phyloP scores from a whole-genome alignment of 1,140 invertebrate genomes.

The Monochamus saltuarius region DNA sequence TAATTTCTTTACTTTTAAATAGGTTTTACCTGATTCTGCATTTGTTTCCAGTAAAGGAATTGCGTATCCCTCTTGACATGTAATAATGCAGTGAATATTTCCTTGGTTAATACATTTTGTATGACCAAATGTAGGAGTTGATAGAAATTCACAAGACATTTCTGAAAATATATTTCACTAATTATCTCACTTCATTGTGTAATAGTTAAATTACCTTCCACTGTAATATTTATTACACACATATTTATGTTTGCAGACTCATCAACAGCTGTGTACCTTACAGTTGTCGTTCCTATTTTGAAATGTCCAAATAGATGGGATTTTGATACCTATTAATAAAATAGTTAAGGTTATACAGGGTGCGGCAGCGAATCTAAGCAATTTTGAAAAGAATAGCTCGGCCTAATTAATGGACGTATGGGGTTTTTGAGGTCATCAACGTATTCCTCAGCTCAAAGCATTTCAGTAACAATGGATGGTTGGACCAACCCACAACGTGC shows the following conservation, averaged over 20 bases:
- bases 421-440: too few relatives aligned
- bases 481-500: too few relatives aligned
- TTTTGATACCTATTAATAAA: conserved; percentile 28
- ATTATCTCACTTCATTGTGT: neutral
- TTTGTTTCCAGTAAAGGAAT: conserved; percentile 54
- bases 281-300: conserved; percentile 58
- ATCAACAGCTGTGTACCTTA: conserved; percentile 64
- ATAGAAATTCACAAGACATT: conserved; percentile 59
- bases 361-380: too few relatives aligned
- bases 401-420: too few relatives aligned
- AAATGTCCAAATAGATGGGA: conserved; percentile 58
- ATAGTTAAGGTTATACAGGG: too few relatives aligned
- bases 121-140: conserved; percentile 59
- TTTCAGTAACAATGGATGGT: too few relatives aligned
- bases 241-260: conserved; percentile 60
- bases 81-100: conserved; percentile 58
- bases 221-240: conserved; percentile 63
- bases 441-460: too few relatives aligned
- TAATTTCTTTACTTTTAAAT: neutral
- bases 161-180: conserved; percentile 46
- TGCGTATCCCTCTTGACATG: conserved; percentile 63
- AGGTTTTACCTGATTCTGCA: conserved; percentile 12
- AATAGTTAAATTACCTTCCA: conserved; percentile 58
- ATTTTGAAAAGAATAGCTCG: too few relatives aligned
- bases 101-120: conserved; percentile 56